Evolutionary conservation across 2,797 vertebrate species (phyloP).

Genomic region (Lemur catta): DNA sequence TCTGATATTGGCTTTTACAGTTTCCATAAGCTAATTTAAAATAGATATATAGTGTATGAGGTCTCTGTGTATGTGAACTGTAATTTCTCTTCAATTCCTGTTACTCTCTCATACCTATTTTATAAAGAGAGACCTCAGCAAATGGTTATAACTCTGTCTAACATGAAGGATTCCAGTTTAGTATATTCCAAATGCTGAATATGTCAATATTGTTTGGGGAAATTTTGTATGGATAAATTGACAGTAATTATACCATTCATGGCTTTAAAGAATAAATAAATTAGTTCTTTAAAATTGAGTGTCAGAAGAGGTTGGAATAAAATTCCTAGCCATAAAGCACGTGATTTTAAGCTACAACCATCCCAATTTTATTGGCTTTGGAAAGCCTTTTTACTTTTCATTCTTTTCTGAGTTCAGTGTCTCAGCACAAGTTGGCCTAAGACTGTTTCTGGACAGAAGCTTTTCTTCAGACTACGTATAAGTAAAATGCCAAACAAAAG

Average conservation of each 20-base stretch:
- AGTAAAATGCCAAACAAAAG: background rate
- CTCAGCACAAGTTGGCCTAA: background rate
- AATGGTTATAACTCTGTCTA: background rate
- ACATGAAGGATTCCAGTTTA: background rate
- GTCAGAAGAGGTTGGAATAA: background rate
- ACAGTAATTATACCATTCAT: background rate
- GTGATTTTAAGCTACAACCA: background rate
- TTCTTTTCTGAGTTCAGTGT: background rate
- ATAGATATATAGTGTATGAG: background rate
- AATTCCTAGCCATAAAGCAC: background rate
- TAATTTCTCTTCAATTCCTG: background rate
- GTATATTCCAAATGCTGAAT: background rate
- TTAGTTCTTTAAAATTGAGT: conserved; percentile 42
- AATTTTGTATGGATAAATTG: background rate
- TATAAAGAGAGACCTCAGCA: background rate
- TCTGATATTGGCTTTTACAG: background rate
- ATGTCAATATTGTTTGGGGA: background rate
- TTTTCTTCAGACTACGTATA: background rate
- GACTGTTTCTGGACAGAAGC: background rate
- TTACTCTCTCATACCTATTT: background rate
- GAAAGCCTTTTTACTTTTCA: background rate
- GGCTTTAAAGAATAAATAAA: background rate
- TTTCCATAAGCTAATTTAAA: background rate
- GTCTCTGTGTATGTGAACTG: background rate
- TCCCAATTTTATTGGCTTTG: background rate